These are phyloP conservation scores for Hypotaenidia okinawae DNA, from an alignment of 2,797 vertebrate genomes.

Conservation along the genomic window DNA sequence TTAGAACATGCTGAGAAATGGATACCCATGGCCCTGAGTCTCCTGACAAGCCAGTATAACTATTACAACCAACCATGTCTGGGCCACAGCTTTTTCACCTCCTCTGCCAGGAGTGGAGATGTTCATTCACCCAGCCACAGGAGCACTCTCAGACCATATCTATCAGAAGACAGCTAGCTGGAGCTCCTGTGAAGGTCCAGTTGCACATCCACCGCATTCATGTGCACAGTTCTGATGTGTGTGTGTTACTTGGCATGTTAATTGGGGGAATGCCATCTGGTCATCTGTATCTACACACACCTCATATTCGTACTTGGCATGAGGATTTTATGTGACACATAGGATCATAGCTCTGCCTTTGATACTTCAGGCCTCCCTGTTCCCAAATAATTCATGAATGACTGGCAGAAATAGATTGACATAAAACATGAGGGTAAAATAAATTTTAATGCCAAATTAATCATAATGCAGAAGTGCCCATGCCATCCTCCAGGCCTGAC, in stretches of 20 bases:
- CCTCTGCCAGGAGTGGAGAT: background rate
- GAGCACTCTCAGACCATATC: background rate
- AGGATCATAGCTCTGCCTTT: background rate
- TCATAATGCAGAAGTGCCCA: background rate
- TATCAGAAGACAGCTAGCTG: background rate
- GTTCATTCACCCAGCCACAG: rapidly evolving
- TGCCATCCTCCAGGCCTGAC: background rate
- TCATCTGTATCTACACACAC: background rate
- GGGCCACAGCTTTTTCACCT: background rate
- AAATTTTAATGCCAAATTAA: background rate
- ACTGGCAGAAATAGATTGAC: background rate
- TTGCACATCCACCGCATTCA: background rate
- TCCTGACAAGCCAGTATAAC: background rate
- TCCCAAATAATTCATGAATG: background rate
- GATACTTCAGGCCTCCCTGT: background rate
- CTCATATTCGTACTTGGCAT: background rate
- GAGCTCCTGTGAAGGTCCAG: background rate
- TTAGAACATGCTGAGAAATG: background rate
- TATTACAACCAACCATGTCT: background rate
- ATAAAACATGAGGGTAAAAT: background rate
- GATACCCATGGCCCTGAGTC: background rate
- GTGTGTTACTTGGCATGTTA: background rate
- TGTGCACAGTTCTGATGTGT: background rate
- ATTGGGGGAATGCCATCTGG: background rate
- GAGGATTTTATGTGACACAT: background rate